Evolutionary conservation across 2,888 invertebrate genomes (phyloP).

Genomic region (Ceramica pisi): DNA sequence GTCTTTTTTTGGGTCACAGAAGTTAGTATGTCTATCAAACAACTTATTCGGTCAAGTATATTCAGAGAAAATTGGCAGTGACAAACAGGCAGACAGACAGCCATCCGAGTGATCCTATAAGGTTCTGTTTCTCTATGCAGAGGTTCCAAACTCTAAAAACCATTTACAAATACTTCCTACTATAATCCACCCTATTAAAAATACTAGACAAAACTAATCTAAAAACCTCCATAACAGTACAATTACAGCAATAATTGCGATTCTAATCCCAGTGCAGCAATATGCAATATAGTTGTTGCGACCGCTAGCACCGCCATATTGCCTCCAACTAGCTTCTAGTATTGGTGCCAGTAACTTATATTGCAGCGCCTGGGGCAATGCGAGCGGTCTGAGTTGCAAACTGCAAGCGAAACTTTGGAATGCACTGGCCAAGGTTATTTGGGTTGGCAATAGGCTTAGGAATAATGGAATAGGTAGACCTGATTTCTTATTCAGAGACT

Average conservation of each 20-base stretch:
- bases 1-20: too few relatives aligned
- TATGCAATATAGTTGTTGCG: slow-evolving; percentile 57
- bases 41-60: too few relatives aligned
- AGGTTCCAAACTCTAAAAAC: too few relatives aligned
- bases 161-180: neutral
- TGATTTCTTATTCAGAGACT: too few relatives aligned
- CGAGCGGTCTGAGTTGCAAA: slow-evolving; percentile 40
- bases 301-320: slow-evolving; percentile 31
- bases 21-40: too few relatives aligned
- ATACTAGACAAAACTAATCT: neutral
- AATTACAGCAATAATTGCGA: slow-evolving; percentile 41
- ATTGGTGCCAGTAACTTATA: slow-evolving; percentile 74
- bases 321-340: slow-evolving; percentile 50
- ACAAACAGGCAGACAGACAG: too few relatives aligned
- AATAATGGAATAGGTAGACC: neutral
- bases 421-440: slow-evolving; percentile 2
- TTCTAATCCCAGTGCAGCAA: slow-evolving; percentile 35
- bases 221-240: neutral
- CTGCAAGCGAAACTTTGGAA: slow-evolving; percentile 41
- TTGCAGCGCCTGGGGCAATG: slow-evolving; percentile 64
- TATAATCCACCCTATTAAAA: neutral
- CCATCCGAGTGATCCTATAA: too few relatives aligned
- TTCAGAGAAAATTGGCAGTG: too few relatives aligned
- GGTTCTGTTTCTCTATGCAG: too few relatives aligned
- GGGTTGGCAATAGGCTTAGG: slow-evolving; percentile 7